Percentiles rank a stretch among this genome's conserved stretches.
These are phyloP conservation scores for zebrafish (Danio rerio) DNA, from an alignment of 2,113 vertebrate species.

Conservation along the genomic window DNA sequence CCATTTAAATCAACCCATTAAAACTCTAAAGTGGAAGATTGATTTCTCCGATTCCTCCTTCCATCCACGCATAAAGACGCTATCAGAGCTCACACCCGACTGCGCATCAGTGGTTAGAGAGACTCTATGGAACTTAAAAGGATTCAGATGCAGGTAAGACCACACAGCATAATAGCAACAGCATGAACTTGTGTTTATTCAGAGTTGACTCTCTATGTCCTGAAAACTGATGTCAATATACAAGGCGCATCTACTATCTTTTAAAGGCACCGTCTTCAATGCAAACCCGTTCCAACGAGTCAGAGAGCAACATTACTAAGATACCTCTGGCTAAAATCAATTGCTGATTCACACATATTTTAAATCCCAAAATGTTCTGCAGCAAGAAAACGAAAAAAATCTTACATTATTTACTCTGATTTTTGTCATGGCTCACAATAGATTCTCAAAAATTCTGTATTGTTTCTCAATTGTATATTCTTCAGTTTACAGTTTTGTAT, in stretches of 20 bases:
- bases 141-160: not conserved
- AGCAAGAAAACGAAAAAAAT: not conserved
- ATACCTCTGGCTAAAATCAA: not conserved
- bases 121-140: not conserved
- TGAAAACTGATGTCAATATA: not conserved
- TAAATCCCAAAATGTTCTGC: not conserved
- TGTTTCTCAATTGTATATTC: too few species aligned
- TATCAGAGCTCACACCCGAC: constrained; percentile 31
- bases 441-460: too few species aligned
- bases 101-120: constrained; percentile 1
- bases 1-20: constrained; percentile 56
- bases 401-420: too few species aligned
- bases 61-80: constrained; percentile 42
- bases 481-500: too few species aligned
- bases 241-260: not conserved
- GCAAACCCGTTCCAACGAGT: not conserved
- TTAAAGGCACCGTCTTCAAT: not conserved
- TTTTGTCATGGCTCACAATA: too few species aligned
- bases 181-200: constrained; percentile 12
- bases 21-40: constrained; percentile 52
- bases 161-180: not conserved
- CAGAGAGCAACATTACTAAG: not conserved
- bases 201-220: not conserved
- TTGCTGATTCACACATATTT: not conserved
- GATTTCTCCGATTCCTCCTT: constrained; percentile 43